A percentile compares a stretch with the other conserved stretches of the same genome.
Evolutionary conservation across 2,888 invertebrate genomes (phyloP).

Genomic region (Alloplasta piceator): DNA sequence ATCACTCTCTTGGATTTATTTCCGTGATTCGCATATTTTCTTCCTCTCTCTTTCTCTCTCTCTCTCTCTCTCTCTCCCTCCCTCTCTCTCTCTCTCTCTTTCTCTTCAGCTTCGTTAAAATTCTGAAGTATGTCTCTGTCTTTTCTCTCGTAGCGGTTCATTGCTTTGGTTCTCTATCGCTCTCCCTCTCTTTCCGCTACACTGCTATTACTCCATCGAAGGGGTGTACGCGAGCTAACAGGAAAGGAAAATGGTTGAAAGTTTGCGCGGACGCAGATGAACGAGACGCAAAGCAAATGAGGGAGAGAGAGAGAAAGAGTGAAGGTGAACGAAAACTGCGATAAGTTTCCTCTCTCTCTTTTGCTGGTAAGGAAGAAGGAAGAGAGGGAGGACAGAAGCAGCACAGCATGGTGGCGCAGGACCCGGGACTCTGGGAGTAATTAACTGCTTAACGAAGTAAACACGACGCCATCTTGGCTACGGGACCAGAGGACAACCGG

Average conservation of each 20-base stretch:
- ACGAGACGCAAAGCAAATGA: constrained; percentile 41
- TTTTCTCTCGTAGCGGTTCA: constrained; percentile 32
- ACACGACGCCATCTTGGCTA: constrained; percentile 82
- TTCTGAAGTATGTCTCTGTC: constrained; percentile 22
- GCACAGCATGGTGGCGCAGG: constrained; percentile 70
- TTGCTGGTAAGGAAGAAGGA: constrained; percentile 35
- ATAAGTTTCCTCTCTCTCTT: constrained; percentile 52
- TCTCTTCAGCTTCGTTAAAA: constrained; percentile 44
- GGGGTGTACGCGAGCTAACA: constrained; percentile 42
- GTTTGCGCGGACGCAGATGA: constrained; percentile 59
- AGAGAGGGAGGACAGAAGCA: constrained; percentile 34
- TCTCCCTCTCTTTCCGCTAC: constrained; percentile 61
- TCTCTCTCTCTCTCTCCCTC: no score
- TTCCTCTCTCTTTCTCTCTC: no score
- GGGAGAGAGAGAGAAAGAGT: constrained; percentile 47
- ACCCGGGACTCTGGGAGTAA: constrained; percentile 81
- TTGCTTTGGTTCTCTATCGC: constrained; percentile 31
- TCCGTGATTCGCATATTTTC: constrained; percentile 39
- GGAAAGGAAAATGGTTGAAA: constrained; percentile 57
- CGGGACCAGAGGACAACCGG: constrained; percentile 66
- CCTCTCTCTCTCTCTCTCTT: constrained; percentile 24
- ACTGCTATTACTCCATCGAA: constrained; percentile 61
- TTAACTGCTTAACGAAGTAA: constrained; percentile 84
- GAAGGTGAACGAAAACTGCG: constrained; percentile 55
- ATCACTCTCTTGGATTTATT: constrained; percentile 53